Percentiles rank a stretch among this genome's conserved stretches.
Evolutionary conservation across 2,888 invertebrate genomes (phyloP).

Genomic region (Laothoe populi): DNA sequence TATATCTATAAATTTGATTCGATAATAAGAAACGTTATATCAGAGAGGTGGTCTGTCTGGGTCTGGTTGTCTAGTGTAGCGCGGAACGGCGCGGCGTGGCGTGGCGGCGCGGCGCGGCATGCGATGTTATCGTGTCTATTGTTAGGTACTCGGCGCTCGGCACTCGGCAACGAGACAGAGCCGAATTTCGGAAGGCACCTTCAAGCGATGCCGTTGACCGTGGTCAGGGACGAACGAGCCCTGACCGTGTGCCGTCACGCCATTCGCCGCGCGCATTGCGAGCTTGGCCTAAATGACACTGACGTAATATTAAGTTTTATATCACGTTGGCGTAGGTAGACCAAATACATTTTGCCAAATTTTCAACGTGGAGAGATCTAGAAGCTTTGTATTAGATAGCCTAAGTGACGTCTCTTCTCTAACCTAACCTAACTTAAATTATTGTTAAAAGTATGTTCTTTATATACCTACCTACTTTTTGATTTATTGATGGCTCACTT

Average conservation of each 20-base stretch:
- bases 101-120: not conserved
- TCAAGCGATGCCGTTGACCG: conserved; percentile 79
- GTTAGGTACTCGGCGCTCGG: conserved; percentile 21
- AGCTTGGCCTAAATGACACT: conserved; percentile 51
- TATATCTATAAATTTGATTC: not conserved
- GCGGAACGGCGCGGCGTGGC: not conserved
- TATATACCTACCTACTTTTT: too few relatives aligned
- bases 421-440: too few relatives aligned
- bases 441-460: too few relatives aligned
- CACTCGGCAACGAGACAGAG: conserved; percentile 29
- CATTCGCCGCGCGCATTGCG: conserved; percentile 50
- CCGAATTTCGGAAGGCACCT: conserved; percentile 71
- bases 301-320: conserved; percentile 47
- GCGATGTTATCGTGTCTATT: conserved; percentile 20
- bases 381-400: not conserved
- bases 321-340: not conserved
- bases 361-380: conserved; percentile 9
- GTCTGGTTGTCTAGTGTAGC: conserved; percentile 14
- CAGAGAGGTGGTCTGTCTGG: not conserved
- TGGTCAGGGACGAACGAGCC: conserved; percentile 77
- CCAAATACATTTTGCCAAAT: conserved; percentile 18
- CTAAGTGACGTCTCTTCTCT: too few relatives aligned
- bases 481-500: too few relatives aligned
- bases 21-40: conserved; percentile 19
- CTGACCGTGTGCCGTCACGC: conserved; percentile 59